A percentile compares a stretch with the other conserved stretches of the same genome.
These are phyloP conservation scores for Hemicentrotus pulcherrimus DNA, from an alignment of 35 echinoderm and acorn worm genomes.

Conservation along the genomic window DNA sequence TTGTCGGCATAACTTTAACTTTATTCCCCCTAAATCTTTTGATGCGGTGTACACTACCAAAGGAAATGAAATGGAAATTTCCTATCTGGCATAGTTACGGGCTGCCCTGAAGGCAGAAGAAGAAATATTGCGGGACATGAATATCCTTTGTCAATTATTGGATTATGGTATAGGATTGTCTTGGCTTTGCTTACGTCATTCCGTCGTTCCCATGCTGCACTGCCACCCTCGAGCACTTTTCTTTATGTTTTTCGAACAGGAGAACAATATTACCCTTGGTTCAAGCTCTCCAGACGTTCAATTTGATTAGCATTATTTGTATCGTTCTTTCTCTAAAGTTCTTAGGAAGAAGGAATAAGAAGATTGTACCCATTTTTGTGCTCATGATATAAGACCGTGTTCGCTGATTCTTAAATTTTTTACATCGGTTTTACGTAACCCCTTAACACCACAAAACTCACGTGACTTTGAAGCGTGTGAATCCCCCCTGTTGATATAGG, in stretches of 20 bases:
- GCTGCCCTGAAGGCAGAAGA: not conserved
- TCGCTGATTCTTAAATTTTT: too few species aligned
- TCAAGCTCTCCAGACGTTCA: not conserved
- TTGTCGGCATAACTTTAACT: not conserved
- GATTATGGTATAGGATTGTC: not conserved
- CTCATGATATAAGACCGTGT: too few species aligned
- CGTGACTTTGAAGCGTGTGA: too few species aligned
- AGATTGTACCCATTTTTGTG: too few species aligned
- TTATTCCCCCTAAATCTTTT: not conserved
- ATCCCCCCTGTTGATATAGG: too few species aligned
- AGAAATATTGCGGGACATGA: constrained; percentile 1
- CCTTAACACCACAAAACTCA: too few species aligned
- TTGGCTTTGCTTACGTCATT: not conserved
- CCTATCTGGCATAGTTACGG: not conserved
- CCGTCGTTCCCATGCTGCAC: not conserved
- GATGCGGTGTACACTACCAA: not conserved
- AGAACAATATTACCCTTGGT: not conserved
- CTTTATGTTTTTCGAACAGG: not conserved
- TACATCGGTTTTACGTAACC: too few species aligned
- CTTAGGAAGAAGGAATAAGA: too few species aligned
- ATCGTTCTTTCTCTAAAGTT: too few species aligned
- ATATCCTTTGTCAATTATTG: constrained; percentile 19
- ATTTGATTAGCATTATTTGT: too few species aligned
- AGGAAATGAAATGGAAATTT: not conserved
- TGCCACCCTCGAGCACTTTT: not conserved